These are phyloP conservation scores for Nematostella vectensis DNA, from an alignment of 92 coral and sea anemone species.

Conservation along the genomic window DNA sequence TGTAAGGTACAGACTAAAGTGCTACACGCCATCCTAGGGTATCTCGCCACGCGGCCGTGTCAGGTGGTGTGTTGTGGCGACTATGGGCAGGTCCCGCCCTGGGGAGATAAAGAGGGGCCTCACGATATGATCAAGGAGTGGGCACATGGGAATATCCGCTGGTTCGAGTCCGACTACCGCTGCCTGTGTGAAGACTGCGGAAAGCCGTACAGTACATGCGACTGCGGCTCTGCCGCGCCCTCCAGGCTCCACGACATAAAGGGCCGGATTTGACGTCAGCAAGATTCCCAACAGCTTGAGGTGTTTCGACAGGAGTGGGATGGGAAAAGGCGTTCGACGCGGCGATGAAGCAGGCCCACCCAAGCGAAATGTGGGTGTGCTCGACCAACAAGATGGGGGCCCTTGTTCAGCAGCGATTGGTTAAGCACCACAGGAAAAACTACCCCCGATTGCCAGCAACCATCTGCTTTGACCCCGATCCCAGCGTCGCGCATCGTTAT, in stretches of 20 bases:
- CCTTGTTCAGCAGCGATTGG: constrained; percentile 7
- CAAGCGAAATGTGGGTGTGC: constrained; percentile 12
- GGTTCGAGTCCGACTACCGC: constrained; percentile 20
- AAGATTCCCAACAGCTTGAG: constrained; percentile 5
- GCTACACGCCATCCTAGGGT: constrained; percentile 6
- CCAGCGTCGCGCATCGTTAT: constrained; percentile 13
- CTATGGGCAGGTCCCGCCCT: constrained; percentile 16
- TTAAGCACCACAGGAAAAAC: constrained; percentile 7
- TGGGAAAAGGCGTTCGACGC: no score
- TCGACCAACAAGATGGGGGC: constrained; percentile 19
- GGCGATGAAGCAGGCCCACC: not conserved
- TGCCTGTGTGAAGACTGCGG: constrained; percentile 6
- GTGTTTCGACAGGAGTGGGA: no score
- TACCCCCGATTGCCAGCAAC: constrained; percentile 1
- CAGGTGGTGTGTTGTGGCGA: constrained; percentile 24
- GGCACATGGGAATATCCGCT: no score
- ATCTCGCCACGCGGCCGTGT: constrained; percentile 12
- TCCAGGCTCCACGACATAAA: not conserved
- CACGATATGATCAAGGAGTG: constrained; percentile 22
- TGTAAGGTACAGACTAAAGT: no score
- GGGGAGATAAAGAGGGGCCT: constrained; percentile 25
- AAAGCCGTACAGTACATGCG: not conserved
- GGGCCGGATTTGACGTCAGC: constrained; percentile 5
- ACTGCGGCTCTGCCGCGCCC: not conserved
- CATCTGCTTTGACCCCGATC: constrained; percentile 17